phyloP scores from a whole-genome alignment of 2,797 vertebrate genomes.

The Pygocentrus nattereri region DNA sequence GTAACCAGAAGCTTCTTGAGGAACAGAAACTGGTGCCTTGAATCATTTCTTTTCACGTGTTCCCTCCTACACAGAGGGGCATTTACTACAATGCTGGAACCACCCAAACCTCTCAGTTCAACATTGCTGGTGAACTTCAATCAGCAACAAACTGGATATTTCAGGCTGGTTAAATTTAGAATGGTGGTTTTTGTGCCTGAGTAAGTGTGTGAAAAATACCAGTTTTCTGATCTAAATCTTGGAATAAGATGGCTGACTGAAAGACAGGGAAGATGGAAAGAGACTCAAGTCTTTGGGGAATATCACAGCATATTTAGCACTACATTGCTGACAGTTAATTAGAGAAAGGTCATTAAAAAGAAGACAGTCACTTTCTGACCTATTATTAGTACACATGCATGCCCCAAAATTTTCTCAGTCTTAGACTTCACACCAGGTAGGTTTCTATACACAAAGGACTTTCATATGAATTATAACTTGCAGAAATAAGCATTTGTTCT shows the following conservation, averaged over 20 bases:
- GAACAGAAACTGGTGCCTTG: not conserved
- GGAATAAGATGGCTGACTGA: not conserved
- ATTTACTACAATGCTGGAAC: not conserved
- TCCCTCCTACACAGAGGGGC: not conserved
- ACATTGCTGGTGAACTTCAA: conserved; percentile 1
- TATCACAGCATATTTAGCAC: not conserved
- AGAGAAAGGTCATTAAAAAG: not conserved
- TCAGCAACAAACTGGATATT: not conserved
- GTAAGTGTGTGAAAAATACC: not conserved
- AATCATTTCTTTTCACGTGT: not conserved
- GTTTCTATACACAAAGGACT: no score
- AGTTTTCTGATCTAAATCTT: not conserved
- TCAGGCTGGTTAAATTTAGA: conserved; percentile 20
- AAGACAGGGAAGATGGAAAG: not conserved
- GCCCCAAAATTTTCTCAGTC: no score
- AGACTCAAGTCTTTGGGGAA: not conserved
- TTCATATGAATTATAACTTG: no score
- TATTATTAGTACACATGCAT: no score
- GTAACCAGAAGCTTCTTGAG: not conserved
- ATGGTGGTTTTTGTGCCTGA: conserved; percentile 2
- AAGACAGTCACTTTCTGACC: no score
- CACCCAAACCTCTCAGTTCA: not conserved
- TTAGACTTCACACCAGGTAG: no score
- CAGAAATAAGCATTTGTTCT: no score
- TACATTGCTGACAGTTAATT: not conserved